Evolutionary conservation across 2,113 vertebrate genomes (phyloP).

Genomic region (Protobothrops flavoviridis): DNA sequence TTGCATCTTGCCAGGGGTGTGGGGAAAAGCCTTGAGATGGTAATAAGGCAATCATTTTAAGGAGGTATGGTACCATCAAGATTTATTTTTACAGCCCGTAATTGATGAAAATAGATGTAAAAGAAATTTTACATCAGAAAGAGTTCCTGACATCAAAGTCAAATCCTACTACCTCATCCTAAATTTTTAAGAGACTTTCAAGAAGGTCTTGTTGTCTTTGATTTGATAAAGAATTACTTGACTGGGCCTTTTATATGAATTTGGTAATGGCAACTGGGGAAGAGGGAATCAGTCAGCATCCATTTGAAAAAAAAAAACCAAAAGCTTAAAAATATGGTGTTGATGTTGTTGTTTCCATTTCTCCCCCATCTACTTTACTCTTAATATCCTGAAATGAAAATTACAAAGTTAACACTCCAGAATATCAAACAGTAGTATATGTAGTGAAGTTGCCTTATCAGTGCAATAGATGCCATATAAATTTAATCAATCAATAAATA

Average conservation of each 20-base stretch:
- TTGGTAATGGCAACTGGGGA: neutral
- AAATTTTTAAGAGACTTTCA: neutral
- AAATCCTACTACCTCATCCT: neutral
- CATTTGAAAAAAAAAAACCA: neutral
- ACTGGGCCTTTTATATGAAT: neutral
- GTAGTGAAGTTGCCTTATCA: neutral
- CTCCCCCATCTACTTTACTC: neutral
- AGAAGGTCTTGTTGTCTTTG: neutral
- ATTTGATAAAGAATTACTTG: neutral
- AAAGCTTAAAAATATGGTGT: neutral
- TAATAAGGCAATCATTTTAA: neutral
- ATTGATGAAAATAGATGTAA: neutral
- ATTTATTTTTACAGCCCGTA: neutral
- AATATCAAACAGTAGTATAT: neutral
- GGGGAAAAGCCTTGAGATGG: neutral
- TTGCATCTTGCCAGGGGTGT: neutral
- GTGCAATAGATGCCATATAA: neutral
- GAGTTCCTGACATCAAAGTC: neutral
- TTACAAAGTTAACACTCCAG: neutral
- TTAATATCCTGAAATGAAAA: neutral
- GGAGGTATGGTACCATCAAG: neutral
- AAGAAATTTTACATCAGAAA: neutral
- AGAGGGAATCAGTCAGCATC: neutral
- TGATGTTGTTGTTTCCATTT: neutral
- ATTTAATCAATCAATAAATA: neutral